Evolutionary conservation across 1,140 invertebrate genomes (phyloP).

Genomic region (Procambarus clarkii): DNA sequence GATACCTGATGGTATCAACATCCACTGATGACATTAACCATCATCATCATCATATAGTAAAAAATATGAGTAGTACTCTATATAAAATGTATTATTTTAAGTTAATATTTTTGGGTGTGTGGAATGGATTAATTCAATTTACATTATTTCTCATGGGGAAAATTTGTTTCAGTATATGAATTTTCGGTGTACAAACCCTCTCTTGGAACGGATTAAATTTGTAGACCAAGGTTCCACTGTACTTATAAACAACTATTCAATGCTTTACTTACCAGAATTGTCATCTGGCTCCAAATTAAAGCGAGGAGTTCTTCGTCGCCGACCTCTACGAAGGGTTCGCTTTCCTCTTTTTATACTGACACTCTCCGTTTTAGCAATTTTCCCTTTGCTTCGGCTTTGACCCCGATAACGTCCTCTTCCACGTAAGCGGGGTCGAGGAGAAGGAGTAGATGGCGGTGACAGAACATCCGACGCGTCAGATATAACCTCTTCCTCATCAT

Average conservation of each 20-base stretch:
- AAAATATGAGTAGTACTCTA: background rate
- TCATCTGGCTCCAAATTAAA: slow-evolving; percentile 56
- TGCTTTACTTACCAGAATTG: slow-evolving; percentile 40
- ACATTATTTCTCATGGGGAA: too few relatives aligned
- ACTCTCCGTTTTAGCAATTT: background rate
- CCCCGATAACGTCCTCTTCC: slow-evolving; percentile 29
- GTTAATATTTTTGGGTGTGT: too few relatives aligned
- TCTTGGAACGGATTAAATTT: too few relatives aligned
- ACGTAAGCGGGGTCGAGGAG: slow-evolving; percentile 29
- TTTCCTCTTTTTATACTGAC: background rate
- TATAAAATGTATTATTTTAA: too few relatives aligned
- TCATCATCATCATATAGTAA: background rate
- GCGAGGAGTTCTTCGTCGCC: slow-evolving; percentile 41
- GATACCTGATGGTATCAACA: too few relatives aligned
- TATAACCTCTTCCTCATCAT: slow-evolving; percentile 10
- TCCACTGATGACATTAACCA: too few relatives aligned
- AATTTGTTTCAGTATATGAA: too few relatives aligned
- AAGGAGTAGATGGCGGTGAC: slow-evolving; percentile 54
- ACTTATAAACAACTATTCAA: too few relatives aligned
- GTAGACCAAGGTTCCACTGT: too few relatives aligned
- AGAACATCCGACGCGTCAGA: slow-evolving; percentile 52
- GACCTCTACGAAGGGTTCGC: slow-evolving; percentile 28
- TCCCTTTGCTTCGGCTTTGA: slow-evolving; percentile 20
- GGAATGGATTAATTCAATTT: too few relatives aligned
- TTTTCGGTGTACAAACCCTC: too few relatives aligned